Evolutionary conservation across 2,797 vertebrate species (phyloP), one percentile per base, ranked within the genome.

Genomic region (Neosilurus mollespiculum): DNA sequence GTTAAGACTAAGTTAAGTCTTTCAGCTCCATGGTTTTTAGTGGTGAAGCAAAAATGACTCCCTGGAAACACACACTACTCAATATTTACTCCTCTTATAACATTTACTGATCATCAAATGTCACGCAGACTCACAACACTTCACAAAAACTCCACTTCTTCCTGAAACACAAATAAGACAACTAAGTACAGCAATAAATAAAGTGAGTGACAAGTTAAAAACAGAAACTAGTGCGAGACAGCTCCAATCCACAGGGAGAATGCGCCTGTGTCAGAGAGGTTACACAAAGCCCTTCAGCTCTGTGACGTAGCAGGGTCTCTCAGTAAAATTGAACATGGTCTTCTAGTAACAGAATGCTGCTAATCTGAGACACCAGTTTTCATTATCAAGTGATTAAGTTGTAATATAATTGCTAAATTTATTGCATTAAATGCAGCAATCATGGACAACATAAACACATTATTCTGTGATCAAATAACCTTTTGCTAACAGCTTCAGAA

Each of bases 121-220:
- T 76, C 72, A 54, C 9, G 10, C 61, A 76, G 22, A 49, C n/a
- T n/a, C 72, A 7, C 22, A 43, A 66, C 71, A 61, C 80, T 37
- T 79, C 76, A 30, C 20, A 30, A 77, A 49, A 78, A 58, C 26
- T 9, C 64, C 56, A 81, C 30, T 24, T n/a, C 82, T 72, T 9
- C 51, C 30, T 2, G 37, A 82, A 59, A 59, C 58, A 16, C 12
- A 24, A 67, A n/a, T 30, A 65, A 22, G 18, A 26, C 62, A 70
- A 49, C 37, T 64, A 76, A 82, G 82, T 34, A 58, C 37, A 80
- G 81, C 77, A 76, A 24, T 65, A 37, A 59, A 69, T 75, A 66
- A 69, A 82, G 11, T 14, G 61, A 24, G 49, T 82, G 82, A 84
- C 72, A 85, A 30, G 67, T 58, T 64, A 54, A 82, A 85, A 82